Evolutionary conservation across 2,113 vertebrate genomes (phyloP).

Genomic region (Bambusicola thoracicus): DNA sequence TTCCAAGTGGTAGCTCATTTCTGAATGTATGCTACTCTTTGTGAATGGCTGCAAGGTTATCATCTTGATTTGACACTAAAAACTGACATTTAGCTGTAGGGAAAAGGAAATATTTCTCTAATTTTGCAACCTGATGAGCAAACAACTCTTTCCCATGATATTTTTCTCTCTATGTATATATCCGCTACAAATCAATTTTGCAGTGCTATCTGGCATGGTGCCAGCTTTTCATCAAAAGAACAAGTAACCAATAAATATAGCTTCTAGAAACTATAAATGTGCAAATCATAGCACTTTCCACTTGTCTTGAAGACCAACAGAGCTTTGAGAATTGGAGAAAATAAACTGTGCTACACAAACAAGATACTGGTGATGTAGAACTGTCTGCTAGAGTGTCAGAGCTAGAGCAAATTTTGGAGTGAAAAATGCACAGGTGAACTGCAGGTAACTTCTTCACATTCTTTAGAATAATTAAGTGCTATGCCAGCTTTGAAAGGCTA

Average conservation of each 20-base stretch:
- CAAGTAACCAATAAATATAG: background rate
- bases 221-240: background rate
- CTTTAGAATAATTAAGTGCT: background rate
- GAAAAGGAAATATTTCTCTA: background rate
- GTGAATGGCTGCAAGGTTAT: background rate
- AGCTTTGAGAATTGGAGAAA: background rate
- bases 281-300: background rate
- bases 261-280: conserved; percentile 12
- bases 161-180: background rate
- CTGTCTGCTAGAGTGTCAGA: background rate
- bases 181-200: background rate
- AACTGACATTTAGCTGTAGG: background rate
- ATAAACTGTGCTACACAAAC: background rate
- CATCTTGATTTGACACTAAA: background rate
- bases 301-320: background rate
- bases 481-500: background rate
- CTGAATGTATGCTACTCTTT: background rate
- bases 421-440: background rate
- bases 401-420: background rate
- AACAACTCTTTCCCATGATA: background rate
- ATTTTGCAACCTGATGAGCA: background rate
- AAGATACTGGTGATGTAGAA: background rate
- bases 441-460: background rate
- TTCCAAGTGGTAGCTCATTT: background rate
- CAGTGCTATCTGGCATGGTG: background rate